Base-by-base conservation (phyloP, 2,797 vertebrate genomes). In the Argya squamiceps region DNA sequence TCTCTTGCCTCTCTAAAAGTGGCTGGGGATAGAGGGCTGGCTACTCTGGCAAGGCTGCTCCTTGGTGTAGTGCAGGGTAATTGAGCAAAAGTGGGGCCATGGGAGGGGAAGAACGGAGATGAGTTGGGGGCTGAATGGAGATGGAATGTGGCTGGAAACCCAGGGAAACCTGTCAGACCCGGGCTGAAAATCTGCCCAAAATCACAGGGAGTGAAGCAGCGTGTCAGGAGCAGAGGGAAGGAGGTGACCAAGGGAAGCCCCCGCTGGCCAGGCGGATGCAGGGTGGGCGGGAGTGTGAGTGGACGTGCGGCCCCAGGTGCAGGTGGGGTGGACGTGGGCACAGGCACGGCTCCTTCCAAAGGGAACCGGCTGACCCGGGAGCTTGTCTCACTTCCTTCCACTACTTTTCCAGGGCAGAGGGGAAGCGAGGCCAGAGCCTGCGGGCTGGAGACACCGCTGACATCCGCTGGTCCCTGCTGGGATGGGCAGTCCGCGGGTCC, bases 331-430 rank as follows among this genome's bases (percentile, higher is more conserved):
- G 73, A 92, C 77, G 70, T 91, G 95, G 86, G 78, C 63, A 87
- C 2, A 0, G 81, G 62, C 92, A 93, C 27, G 6, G 59, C 76
- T 50, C 58, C 4, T 1, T 12, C 56, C 52, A 4, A 12, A 75
- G 77, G 69, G 60, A 69, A 39, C 68, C 5, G 1, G 15, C 70
- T 64, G 94, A 13, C 56, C 52, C 3, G 1, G 62, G 71, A 80
- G 56, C 10, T 11, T 77, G 23, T 79, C 32, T 93, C 81, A 89
- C 87, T 96, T 94, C 93, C 94, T 95, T 94, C 95, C 95, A 76
- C 70, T 59, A 30, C 5, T 0, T 76, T 92, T 92, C 82, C 87
- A 92, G 89, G 84, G 93, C 91, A 93, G 63, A 84, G 70, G 70
- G 96, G 84, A 92, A 93, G 84, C 1, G 2, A 60, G 46, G 65